Base-by-base conservation (phyloP, 2,113 vertebrate genomes). In the Phrynocephalus versicolor region DNA sequence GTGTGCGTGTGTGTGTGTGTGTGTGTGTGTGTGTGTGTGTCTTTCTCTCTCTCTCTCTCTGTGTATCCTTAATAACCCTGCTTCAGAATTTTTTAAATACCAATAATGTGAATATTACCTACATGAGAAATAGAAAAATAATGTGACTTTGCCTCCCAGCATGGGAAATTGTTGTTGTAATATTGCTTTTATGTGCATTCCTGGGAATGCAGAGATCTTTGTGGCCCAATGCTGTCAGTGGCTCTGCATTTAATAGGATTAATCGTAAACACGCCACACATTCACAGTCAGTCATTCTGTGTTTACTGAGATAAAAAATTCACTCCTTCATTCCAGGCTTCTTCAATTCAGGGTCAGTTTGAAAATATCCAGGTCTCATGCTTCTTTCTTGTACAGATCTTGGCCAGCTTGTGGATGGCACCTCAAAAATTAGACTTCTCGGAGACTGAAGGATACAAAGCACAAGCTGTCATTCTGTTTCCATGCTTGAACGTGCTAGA, bases 241-340 rank as follows among this genome's bases (percentile, higher is more conserved):
- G 69, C 1, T 81, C 9, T 57, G 41, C 51, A 84, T 90, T 87
- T 57, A 85, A 89, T 76, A 77, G 25, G 83, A 84, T 70, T 90
- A 39, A 86, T 73, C 84, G 79, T 81, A 70, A 88, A 33, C 86
- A 88, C 84, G 77, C 58, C 69, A 67, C 76, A 80, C 3, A 58
- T 14, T 88, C 67, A 37, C 4, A 23, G 84, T 35, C 35, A 72
- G 2, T 73, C 72, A 85, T 85, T 5, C 57, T 79, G 10, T 73
- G 2, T 12, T 12, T 19, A 64, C 2, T 69, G 62, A 81, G n/a
- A 14, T 81, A 65, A 88, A 90, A 92, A 88, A 41, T 35, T 85
- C 35, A 15, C 0, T 45, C n/a, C 88, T 71, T 8, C 0, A 27
- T 1, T 33, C 62, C 3, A 18, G 3, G 2, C 37, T 57, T 86